phyloP scores from a whole-genome alignment of 2,888 invertebrate species.

The Crematogaster levior region DNA sequence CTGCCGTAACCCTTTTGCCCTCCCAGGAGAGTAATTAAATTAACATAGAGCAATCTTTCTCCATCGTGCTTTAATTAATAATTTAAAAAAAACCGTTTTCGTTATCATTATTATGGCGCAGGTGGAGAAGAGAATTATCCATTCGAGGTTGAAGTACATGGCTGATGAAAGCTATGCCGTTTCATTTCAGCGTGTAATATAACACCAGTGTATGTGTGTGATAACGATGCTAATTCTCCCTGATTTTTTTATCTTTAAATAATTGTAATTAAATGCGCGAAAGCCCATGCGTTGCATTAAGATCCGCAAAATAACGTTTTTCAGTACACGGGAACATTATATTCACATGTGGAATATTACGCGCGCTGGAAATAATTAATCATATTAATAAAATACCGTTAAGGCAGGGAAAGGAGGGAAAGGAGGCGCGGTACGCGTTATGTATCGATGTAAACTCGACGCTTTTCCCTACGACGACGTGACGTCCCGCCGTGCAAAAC shows the following conservation, averaged over 20 bases:
- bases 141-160: not conserved
- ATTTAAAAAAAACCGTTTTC: not conserved
- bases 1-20: not conserved
- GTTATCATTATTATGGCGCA: not conserved
- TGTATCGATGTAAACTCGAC: conserved; percentile 14
- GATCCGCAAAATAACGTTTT: not conserved
- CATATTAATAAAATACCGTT: not conserved
- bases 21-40: not conserved
- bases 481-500: conserved; percentile 18
- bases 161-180: not conserved
- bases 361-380: conserved; percentile 3
- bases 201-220: conserved; percentile 1
- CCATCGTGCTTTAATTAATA: conserved; percentile 15
- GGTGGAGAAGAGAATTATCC: not conserved
- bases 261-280: conserved; percentile 16
- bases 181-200: not conserved
- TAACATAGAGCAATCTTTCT: not conserved
- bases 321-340: not conserved
- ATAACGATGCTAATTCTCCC: conserved; percentile 6
- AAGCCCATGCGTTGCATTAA: not conserved
- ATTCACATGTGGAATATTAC: not conserved
- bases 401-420: not conserved
- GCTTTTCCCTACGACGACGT: conserved; percentile 7
- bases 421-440: not conserved
- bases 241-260: not conserved